Percentiles rank a stretch among this genome's conserved stretches.
These are phyloP conservation scores for Actenoides hombroni DNA, from an alignment of 2,113 vertebrate species.

Conservation along the genomic window DNA sequence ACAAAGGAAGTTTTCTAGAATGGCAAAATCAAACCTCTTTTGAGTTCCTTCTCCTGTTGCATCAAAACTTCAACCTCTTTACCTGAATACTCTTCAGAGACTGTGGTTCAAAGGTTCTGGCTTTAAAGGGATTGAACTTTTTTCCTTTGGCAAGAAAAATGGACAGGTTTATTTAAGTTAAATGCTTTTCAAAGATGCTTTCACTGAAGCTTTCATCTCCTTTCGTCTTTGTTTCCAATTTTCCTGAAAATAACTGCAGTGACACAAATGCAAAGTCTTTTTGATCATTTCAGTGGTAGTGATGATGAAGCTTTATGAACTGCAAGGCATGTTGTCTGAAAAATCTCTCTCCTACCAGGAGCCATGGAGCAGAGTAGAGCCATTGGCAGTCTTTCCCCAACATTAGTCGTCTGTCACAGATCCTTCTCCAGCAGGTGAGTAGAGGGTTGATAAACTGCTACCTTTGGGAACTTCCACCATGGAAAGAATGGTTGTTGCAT, in stretches of 20 bases:
- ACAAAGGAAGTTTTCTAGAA: neutral
- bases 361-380: neutral
- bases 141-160: neutral
- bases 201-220: slow-evolving; percentile 42
- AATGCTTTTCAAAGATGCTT: slow-evolving; percentile 47
- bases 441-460: neutral
- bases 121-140: slow-evolving; percentile 16
- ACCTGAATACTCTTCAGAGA: slow-evolving; percentile 3
- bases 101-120: slow-evolving; percentile 21
- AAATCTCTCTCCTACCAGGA: neutral
- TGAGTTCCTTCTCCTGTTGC: neutral
- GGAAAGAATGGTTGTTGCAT: neutral
- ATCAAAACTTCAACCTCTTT: neutral
- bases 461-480: neutral
- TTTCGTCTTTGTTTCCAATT: slow-evolving; percentile 41
- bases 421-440: neutral
- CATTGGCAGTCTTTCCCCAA: neutral
- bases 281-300: slow-evolving; percentile 43
- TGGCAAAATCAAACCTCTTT: neutral
- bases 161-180: slow-evolving; percentile 51
- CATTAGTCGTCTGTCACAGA: neutral
- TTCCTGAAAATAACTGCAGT: slow-evolving; percentile 32
- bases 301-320: slow-evolving; percentile 15
- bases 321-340: neutral
- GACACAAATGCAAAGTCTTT: slow-evolving; percentile 32